A percentile compares a stretch with the other conserved stretches of the same genome.
Conservation (phyloP, 2,113 vertebrate species). For the Danionella cerebrum region DNA sequence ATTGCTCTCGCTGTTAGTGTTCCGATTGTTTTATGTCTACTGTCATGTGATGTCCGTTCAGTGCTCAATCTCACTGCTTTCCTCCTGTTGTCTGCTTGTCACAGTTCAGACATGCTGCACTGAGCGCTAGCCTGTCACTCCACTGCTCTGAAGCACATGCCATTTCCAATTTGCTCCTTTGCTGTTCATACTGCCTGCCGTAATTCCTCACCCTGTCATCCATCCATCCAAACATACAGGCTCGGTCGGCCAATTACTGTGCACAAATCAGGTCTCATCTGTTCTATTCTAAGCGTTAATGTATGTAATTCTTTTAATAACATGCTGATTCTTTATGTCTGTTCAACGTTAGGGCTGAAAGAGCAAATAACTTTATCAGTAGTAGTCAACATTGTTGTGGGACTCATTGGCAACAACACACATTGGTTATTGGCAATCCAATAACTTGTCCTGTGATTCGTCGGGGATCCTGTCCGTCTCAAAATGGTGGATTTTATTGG, state of each 20-base stretch:
- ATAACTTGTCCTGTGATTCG: too few species aligned
- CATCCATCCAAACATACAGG: neutral
- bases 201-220: neutral
- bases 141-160: constrained; percentile 38
- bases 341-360: too few species aligned
- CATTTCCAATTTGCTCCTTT: constrained; percentile 40
- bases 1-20: neutral
- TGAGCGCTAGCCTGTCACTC: constrained; percentile 24
- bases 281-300: neutral
- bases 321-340: too few species aligned
- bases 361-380: too few species aligned
- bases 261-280: neutral
- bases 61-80: constrained; percentile 11
- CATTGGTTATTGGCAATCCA: too few species aligned
- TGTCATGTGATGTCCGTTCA: constrained; percentile 37
- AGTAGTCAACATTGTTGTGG: too few species aligned
- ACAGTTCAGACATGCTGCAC: constrained; percentile 18
- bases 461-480: too few species aligned
- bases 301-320: too few species aligned
- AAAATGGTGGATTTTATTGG: too few species aligned
- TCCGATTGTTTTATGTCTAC: constrained; percentile 21
- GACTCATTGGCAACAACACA: too few species aligned
- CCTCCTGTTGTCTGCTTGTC: constrained; percentile 17
- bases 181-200: constrained; percentile 20
- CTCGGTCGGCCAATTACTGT: constrained; percentile 7